These are phyloP conservation scores for Esox lucius DNA, from an alignment of 2,797 vertebrate genomes.

Conservation along the genomic window DNA sequence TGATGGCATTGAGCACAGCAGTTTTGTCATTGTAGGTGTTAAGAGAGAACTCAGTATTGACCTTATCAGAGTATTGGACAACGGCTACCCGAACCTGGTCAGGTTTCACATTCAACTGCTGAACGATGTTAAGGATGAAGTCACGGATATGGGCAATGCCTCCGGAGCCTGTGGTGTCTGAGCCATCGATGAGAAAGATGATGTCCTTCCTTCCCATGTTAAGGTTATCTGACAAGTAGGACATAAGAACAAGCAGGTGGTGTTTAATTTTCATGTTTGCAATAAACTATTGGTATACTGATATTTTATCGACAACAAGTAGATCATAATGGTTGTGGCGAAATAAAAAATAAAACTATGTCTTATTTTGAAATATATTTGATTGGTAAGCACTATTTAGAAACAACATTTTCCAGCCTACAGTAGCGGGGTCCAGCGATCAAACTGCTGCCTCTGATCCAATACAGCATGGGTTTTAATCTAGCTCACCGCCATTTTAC, in stretches of 20 bases:
- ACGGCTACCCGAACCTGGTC: constrained; percentile 84
- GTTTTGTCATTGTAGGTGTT: constrained; percentile 80
- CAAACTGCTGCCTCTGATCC: too few species aligned
- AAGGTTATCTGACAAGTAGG: constrained; percentile 43
- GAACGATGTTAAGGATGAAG: constrained; percentile 82
- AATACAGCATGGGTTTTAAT: too few species aligned
- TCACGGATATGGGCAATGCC: constrained; percentile 88
- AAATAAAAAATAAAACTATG: background rate
- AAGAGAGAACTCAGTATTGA: constrained; percentile 85
- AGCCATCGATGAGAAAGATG: constrained; percentile 93
- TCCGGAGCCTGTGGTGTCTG: constrained; percentile 65
- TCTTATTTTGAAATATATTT: background rate
- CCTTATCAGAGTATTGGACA: constrained; percentile 84
- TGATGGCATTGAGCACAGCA: constrained; percentile 75
- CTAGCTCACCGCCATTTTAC: too few species aligned
- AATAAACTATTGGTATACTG: background rate
- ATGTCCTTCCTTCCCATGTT: constrained; percentile 83
- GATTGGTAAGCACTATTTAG: constrained; percentile 1
- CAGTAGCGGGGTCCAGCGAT: too few species aligned
- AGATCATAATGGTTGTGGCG: background rate
- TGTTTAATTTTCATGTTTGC: background rate
- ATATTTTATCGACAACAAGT: background rate
- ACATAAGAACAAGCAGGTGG: constrained; percentile 17
- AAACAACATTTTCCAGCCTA: background rate
- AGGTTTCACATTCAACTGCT: constrained; percentile 82